Percentiles rank a stretch among this genome's conserved stretches.
These are phyloP conservation scores for Oenanthe melanoleuca DNA, from an alignment of 2,113 vertebrate genomes.

Conservation along the genomic window DNA sequence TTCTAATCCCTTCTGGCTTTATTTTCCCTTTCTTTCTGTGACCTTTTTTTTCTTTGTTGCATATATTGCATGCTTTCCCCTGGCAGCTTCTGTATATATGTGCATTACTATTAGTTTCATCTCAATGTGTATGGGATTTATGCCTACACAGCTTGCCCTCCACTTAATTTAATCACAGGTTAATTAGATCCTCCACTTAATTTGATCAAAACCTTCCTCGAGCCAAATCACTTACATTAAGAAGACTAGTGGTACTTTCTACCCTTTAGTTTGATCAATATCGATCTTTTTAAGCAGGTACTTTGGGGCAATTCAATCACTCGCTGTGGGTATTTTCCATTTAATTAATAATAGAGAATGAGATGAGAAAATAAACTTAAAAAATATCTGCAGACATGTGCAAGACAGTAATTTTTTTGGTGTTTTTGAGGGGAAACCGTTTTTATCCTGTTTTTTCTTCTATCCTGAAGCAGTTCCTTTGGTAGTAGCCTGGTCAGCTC, in stretches of 20 bases:
- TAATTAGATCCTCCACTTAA: slow-evolving; percentile 70
- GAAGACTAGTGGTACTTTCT: slow-evolving; percentile 35
- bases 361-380: not conserved
- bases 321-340: slow-evolving; percentile 47
- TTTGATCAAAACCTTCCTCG: slow-evolving; percentile 65
- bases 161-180: slow-evolving; percentile 68
- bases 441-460: not conserved
- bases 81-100: slow-evolving; percentile 40
- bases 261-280: slow-evolving; percentile 64
- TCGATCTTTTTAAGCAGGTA: slow-evolving; percentile 53
- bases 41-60: slow-evolving; percentile 6
- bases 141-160: slow-evolving; percentile 36
- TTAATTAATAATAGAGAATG: slow-evolving; percentile 65
- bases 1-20: slow-evolving; percentile 1
- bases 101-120: slow-evolving; percentile 42
- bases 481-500: not conserved
- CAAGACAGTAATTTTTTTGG: not conserved
- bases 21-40: slow-evolving; percentile 27
- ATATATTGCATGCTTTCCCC: slow-evolving; percentile 4
- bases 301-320: slow-evolving; percentile 64
- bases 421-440: not conserved
- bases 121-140: slow-evolving; percentile 48
- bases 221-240: slow-evolving; percentile 70
- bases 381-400: not conserved
- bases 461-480: not conserved